Base-by-base conservation (phyloP, 2,113 vertebrate genomes). In the Polyodon spathula region DNA sequence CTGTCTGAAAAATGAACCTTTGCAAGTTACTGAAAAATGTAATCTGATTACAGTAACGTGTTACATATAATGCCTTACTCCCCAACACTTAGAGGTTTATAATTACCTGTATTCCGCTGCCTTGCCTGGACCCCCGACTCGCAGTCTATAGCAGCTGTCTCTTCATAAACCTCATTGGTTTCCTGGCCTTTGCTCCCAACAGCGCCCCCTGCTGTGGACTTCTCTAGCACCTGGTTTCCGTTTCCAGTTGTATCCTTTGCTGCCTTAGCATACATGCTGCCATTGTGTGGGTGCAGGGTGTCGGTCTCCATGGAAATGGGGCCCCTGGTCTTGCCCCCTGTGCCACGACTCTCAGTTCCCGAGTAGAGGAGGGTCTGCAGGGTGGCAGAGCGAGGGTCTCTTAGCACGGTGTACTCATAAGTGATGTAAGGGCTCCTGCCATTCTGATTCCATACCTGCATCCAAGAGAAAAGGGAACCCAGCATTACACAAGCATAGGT, bases 391-490 rank as follows among this genome's bases (percentile, higher is more conserved):
- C 89, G 80, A 1, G 92, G 86, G 51, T 90, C 89, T 69, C 88
- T 82, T 44, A 92, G 88, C 40, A 97, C 85, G 0, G 93, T 98
- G 81, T 97, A 98, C 16, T 98, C 93, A 1, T 94, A 98, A 0
- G 93, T 95, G 76, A 98, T 95, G 64, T 95, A 95, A 0, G 95
- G 95, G 17, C 84, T 93, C 38, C 86, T 91, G 48, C 94, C 95
- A 2, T 95, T 96, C 80, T 97, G 95, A 71, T 94, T 97, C 94
- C 93, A 97, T 40, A 97, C 91, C 95, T 94, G 76, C 27, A n/a
- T n/a, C n/a, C n/a, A 5, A 1, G 15, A 54, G 48, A 63, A 67
- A 12, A 62, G 40, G 52, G 46, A 10, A 42, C 8, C 15, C 10
- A 5, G 5, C 48, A 51, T 4, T n/a, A 0, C n/a, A n/a, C n/a